phyloP scores from a whole-genome alignment of 1,140 invertebrate species.

The Bombus vancouverensis region DNA sequence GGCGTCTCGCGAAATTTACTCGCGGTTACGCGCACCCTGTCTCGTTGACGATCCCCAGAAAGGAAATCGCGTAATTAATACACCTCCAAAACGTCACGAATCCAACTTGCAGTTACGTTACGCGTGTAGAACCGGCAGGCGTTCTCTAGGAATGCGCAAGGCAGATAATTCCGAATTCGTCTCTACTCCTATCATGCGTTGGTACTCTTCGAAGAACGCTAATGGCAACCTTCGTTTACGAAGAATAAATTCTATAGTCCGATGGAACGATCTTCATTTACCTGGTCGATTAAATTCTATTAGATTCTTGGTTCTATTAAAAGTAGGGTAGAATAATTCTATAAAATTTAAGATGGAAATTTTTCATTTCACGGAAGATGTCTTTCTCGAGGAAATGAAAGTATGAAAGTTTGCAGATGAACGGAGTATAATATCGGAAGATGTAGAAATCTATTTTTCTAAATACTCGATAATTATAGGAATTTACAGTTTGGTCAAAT shows the following conservation, averaged over 20 bases:
- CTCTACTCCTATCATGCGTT: background rate
- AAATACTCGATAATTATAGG: background rate
- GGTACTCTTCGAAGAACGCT: background rate
- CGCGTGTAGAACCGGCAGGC: background rate
- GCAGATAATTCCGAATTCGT: conserved; percentile 21
- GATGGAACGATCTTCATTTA: background rate
- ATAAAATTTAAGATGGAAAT: too few species aligned
- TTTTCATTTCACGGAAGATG: too few species aligned
- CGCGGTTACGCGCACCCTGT: conserved; percentile 34
- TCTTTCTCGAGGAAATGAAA: too few species aligned
- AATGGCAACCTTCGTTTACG: background rate
- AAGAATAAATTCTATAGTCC: too few species aligned
- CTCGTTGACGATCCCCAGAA: conserved; percentile 11
- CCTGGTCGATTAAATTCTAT: too few species aligned
- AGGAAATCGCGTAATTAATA: conserved; percentile 62
- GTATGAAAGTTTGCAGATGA: too few species aligned
- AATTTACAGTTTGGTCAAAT: background rate
- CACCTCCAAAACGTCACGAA: conserved; percentile 39
- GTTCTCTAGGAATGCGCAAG: conserved; percentile 24
- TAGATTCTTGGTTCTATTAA: too few species aligned
- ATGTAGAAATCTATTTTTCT: background rate
- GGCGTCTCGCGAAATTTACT: conserved; percentile 62
- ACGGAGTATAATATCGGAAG: background rate
- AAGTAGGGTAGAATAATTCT: too few species aligned
- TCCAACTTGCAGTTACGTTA: background rate